Conservation (phyloP, 1,140 invertebrate species). For the Ericerus pela region DNA sequence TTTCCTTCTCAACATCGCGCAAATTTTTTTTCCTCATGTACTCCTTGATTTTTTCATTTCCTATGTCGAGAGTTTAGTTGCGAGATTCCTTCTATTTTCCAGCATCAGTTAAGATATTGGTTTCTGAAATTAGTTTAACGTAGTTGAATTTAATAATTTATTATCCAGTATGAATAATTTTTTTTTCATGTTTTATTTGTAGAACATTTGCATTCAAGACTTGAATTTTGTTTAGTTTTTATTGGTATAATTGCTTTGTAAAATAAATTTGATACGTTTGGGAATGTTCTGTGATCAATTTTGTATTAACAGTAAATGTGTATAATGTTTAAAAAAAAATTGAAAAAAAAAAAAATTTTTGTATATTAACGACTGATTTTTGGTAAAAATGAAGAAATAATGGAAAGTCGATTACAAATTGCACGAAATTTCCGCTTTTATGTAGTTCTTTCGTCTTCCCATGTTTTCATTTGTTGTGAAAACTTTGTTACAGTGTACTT, state of each 20-base stretch:
- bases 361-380: background rate
- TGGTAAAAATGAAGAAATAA: no score
- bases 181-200: background rate
- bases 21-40: background rate
- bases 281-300: slow-evolving; percentile 5
- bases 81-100: background rate
- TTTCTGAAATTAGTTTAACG: background rate
- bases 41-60: background rate
- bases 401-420: background rate
- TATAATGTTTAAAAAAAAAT: background rate
- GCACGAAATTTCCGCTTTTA: background rate
- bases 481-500: background rate
- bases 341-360: no score
- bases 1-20: background rate
- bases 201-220: background rate
- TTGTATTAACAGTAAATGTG: background rate
- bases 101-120: background rate
- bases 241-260: background rate
- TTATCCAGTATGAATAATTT: no score
- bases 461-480: background rate
- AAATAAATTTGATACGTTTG: background rate
- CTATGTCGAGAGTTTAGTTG: background rate
- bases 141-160: no score
- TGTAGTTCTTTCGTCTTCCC: background rate
- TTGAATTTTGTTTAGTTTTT: background rate